A percentile compares a stretch with the other conserved stretches of the same genome.
phyloP scores from a whole-genome alignment of 2,797 vertebrate species.

The Pterois miles region DNA sequence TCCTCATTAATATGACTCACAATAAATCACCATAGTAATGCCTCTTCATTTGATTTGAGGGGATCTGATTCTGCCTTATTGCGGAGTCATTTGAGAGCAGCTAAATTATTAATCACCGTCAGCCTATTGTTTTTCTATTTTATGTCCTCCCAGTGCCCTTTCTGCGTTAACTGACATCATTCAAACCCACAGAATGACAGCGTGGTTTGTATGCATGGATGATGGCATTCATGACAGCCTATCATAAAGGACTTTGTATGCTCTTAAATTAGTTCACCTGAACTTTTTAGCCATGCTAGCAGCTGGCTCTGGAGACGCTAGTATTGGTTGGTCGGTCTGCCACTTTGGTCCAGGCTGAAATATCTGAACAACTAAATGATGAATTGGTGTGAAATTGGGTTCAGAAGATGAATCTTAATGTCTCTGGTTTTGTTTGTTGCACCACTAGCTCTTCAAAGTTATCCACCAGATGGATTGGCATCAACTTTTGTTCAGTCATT shows the following conservation, averaged over 20 bases:
- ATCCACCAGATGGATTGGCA: background rate
- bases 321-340: background rate
- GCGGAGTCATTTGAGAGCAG: conserved; percentile 63
- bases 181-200: conserved; percentile 38
- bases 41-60: conserved; percentile 64
- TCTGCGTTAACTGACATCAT: conserved; percentile 58
- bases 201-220: conserved; percentile 23
- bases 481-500: background rate
- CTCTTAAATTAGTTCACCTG: background rate
- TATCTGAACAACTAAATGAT: background rate
- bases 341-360: background rate
- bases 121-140: conserved; percentile 57
- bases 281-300: background rate
- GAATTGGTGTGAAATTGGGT: background rate
- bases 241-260: background rate
- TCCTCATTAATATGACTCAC: conserved; percentile 53
- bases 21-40: conserved; percentile 68
- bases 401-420: background rate
- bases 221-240: conserved; percentile 11
- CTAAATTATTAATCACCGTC: conserved; percentile 72
- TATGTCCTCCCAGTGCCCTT: conserved; percentile 36
- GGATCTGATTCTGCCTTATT: conserved; percentile 69
- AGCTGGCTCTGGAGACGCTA: background rate
- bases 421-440: background rate
- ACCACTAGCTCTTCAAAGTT: background rate